These are phyloP conservation scores for Percopsis omiscomaycus DNA, from an alignment of 2,797 vertebrate genomes.

Conservation along the genomic window DNA sequence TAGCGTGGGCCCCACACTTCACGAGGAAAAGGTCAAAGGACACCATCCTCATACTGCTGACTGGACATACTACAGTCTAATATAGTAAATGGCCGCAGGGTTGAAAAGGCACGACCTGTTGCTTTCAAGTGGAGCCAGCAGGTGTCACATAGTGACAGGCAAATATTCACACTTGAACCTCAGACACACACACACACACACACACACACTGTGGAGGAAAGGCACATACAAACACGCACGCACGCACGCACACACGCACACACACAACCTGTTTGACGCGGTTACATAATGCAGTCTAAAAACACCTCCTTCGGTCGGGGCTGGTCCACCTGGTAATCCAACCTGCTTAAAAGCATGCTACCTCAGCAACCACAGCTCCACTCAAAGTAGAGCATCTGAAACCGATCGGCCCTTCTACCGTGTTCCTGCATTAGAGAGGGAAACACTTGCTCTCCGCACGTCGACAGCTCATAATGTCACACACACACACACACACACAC, in stretches of 20 bases:
- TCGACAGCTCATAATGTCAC: conserved; percentile 37
- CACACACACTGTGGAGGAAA: conserved; percentile 11
- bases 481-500: not conserved
- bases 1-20: conserved; percentile 42
- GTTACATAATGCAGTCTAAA: conserved; percentile 44
- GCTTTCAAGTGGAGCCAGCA: conserved; percentile 68
- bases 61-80: conserved; percentile 64
- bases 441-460: conserved; percentile 56
- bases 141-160: conserved; percentile 56
- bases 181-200: conserved; percentile 1
- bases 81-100: conserved; percentile 62
- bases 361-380: conserved; percentile 39
- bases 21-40: conserved; percentile 61
- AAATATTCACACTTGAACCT: conserved; percentile 46
- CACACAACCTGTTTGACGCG: conserved; percentile 12
- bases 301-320: conserved; percentile 35
- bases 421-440: conserved; percentile 42
- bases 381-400: conserved; percentile 46
- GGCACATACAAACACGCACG: not conserved
- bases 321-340: conserved; percentile 30
- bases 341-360: conserved; percentile 42
- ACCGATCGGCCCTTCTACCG: conserved; percentile 43
- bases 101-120: conserved; percentile 47
- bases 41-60: conserved; percentile 58
- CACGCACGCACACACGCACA: not conserved